Evolutionary conservation across 2,797 vertebrate species (phyloP).

Genomic region (Acanthis flammea): DNA sequence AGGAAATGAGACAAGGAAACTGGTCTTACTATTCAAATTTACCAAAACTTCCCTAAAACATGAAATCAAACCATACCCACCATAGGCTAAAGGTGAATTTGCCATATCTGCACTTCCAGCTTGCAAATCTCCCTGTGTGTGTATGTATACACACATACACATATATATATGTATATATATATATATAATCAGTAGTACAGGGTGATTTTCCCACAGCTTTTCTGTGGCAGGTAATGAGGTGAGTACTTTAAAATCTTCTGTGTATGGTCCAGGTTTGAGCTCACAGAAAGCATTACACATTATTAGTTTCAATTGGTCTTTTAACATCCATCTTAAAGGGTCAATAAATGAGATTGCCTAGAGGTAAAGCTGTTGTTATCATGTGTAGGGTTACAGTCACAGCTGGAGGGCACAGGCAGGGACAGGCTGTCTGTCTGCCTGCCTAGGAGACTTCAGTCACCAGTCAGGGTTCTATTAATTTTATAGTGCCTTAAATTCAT

Average conservation of each 20-base stretch:
- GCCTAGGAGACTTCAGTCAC: conserved; percentile 27
- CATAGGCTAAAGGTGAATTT: not conserved
- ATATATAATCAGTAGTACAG: not conserved
- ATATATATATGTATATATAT: fast-evolving
- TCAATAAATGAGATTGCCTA: conserved; percentile 51
- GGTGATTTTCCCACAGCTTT: not conserved
- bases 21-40: not conserved
- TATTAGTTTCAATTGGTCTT: conserved; percentile 36
- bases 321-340: conserved; percentile 36
- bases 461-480: conserved; percentile 28
- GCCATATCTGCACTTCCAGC: not conserved
- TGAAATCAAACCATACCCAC: not conserved
- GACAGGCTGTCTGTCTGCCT: conserved; percentile 55
- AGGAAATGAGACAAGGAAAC: not conserved
- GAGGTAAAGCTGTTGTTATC: conserved; percentile 19
- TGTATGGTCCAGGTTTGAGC: not conserved
- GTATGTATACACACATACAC: fast-evolving
- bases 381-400: conserved; percentile 17
- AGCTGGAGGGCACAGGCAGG: conserved; percentile 22
- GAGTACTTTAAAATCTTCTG: conserved; percentile 19
- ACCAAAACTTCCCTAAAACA: not conserved
- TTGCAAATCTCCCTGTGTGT: not conserved
- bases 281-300: not conserved
- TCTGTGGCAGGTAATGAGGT: not conserved
- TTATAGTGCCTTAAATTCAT: conserved; percentile 49